A percentile compares a stretch with the other conserved stretches of the same genome.
Evolutionary conservation across 64 coral and sea anemone genomes (phyloP).

Genomic region (Astreopora myriophthalma): DNA sequence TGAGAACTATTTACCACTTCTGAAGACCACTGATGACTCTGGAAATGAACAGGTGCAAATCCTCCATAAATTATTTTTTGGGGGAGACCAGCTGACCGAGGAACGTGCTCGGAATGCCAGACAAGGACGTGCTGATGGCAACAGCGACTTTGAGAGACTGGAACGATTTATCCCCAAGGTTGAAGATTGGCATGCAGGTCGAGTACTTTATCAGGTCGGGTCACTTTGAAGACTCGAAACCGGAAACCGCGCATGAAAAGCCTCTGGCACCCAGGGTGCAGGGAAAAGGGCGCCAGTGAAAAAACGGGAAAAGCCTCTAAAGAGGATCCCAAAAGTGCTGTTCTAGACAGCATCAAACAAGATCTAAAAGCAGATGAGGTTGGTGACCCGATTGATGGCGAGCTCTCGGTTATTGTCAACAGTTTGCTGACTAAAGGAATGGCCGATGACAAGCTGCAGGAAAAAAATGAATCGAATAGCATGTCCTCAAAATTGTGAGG

Average conservation of each 20-base stretch:
- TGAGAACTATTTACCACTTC: constrained; percentile 7
- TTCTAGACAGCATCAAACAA: constrained; percentile 40
- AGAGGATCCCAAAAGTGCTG: not conserved
- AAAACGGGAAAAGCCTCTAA: not conserved
- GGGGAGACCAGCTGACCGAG: constrained; percentile 61
- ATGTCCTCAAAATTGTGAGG: not conserved
- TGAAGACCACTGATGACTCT: too few relatives aligned
- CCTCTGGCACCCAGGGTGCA: too few relatives aligned
- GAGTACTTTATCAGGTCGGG: constrained; percentile 18
- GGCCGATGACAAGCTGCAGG: not conserved
- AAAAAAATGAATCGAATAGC: not conserved
- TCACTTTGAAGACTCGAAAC: not conserved
- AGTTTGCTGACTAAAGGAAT: not conserved
- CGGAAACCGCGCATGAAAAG: too few relatives aligned
- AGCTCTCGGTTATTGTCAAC: not conserved
- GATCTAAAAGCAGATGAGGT: constrained; percentile 34
- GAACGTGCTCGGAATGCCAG: constrained; percentile 58
- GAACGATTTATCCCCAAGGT: constrained; percentile 40
- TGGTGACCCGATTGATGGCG: not conserved
- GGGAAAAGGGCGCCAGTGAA: too few relatives aligned
- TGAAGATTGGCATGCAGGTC: constrained; percentile 42
- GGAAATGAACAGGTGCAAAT: too few relatives aligned
- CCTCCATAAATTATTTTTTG: constrained; percentile 18
- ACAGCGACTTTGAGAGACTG: not conserved
- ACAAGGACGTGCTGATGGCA: constrained; percentile 23